phyloP scores from a whole-genome alignment of 2,888 invertebrate genomes.

The Ptychoptera contaminata region DNA sequence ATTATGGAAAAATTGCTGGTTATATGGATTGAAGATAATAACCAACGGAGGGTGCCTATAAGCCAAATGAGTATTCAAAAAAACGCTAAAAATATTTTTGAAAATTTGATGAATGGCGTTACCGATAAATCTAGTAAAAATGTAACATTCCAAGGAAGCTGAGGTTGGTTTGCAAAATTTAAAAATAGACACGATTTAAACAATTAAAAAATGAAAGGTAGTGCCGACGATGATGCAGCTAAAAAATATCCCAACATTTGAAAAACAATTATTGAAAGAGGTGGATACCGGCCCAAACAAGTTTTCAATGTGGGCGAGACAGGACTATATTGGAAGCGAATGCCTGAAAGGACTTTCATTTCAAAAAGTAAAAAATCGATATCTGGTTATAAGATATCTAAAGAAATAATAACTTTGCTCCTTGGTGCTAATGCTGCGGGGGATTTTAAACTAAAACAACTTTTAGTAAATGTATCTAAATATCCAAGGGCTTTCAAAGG shows the following conservation, averaged over 20 bases:
- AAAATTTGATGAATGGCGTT: slow-evolving; percentile 12
- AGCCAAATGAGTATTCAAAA: slow-evolving; percentile 14
- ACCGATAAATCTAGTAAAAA: slow-evolving; percentile 10
- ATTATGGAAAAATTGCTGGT: slow-evolving; percentile 12
- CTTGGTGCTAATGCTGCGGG: slow-evolving; percentile 17
- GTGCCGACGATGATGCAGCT: slow-evolving; percentile 10
- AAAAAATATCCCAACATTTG: slow-evolving; percentile 7
- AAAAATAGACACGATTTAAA: slow-evolving; percentile 12
- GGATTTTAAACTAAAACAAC: slow-evolving; percentile 13
- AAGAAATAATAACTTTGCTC: slow-evolving; percentile 17
- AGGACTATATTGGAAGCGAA: slow-evolving; percentile 15
- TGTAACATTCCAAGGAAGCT: slow-evolving; percentile 8
- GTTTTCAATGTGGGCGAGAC: slow-evolving; percentile 15
- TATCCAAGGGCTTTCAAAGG: slow-evolving; percentile 3
- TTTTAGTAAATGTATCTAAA: slow-evolving; percentile 13
- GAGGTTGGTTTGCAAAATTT: slow-evolving; percentile 11
- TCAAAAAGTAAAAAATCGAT: slow-evolving; percentile 15
- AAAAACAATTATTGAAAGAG: slow-evolving; percentile 11
- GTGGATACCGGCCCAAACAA: slow-evolving; percentile 13
- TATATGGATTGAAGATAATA: slow-evolving; percentile 13
- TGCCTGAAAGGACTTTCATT: slow-evolving; percentile 17
- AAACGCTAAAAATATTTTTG: slow-evolving; percentile 14
- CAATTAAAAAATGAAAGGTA: slow-evolving; percentile 12
- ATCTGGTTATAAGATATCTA: slow-evolving; percentile 14
- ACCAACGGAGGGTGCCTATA: slow-evolving; percentile 13